Conservation (phyloP, 2,797 vertebrate species). For the Periophthalmus magnuspinnatus region DNA sequence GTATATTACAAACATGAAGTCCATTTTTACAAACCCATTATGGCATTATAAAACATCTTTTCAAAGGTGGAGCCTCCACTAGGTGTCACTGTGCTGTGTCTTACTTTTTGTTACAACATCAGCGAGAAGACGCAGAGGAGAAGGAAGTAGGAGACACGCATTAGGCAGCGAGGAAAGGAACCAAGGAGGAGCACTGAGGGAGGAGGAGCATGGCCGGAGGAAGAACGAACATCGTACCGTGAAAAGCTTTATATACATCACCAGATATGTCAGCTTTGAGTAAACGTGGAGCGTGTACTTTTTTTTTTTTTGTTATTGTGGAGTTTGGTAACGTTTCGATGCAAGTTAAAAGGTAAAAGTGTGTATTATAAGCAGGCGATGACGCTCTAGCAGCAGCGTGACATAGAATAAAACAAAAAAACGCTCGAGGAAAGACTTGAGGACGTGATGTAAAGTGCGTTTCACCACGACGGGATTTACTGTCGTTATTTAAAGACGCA, state of each 20-base stretch:
- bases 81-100: slow-evolving; percentile 61
- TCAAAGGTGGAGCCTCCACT: slow-evolving; percentile 52
- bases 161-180: slow-evolving; percentile 43
- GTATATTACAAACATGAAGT: slow-evolving; percentile 71
- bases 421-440: slow-evolving; percentile 17
- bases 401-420: slow-evolving; percentile 35
- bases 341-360: slow-evolving; percentile 38
- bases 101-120: slow-evolving; percentile 61
- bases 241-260: slow-evolving; percentile 70
- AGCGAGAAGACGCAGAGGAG: slow-evolving; percentile 56
- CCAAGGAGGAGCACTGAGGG: slow-evolving; percentile 50
- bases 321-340: slow-evolving; percentile 27
- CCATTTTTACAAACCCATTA: slow-evolving; percentile 73
- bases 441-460: slow-evolving; percentile 19
- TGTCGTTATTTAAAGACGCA: background rate
- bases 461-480: slow-evolving; percentile 22
- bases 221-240: slow-evolving; percentile 52
- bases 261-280: slow-evolving; percentile 58
- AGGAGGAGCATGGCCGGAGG: slow-evolving; percentile 41
- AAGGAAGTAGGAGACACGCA: slow-evolving; percentile 60
- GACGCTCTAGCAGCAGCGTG: slow-evolving; percentile 25
- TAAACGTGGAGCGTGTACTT: slow-evolving; percentile 50
- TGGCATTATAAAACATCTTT: slow-evolving; percentile 75
- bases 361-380: slow-evolving; percentile 27
- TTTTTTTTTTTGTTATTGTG: slow-evolving; percentile 22